A percentile compares a stretch with the other conserved stretches of the same genome.
These are phyloP conservation scores for Scomberomorus guttatus DNA, from an alignment of 2,797 vertebrate genomes.

Conservation along the genomic window DNA sequence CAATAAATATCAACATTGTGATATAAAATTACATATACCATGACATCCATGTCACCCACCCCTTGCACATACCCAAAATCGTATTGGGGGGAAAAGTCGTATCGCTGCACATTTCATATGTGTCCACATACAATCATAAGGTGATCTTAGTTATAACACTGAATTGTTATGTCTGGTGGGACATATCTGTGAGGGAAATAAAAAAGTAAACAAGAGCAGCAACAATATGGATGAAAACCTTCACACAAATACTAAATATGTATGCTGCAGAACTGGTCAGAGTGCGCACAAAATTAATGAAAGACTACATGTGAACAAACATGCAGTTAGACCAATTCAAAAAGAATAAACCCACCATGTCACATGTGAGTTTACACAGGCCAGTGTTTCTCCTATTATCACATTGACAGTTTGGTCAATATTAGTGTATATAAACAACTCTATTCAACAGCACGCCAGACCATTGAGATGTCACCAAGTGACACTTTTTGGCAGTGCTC, in stretches of 20 bases:
- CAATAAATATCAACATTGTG: too few relatives aligned
- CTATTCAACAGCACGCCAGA: neutral
- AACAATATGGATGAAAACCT: too few relatives aligned
- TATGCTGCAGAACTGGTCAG: too few relatives aligned
- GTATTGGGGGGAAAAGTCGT: too few relatives aligned
- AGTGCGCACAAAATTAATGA: too few relatives aligned
- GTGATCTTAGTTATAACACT: too few relatives aligned
- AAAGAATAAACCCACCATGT: neutral
- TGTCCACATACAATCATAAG: too few relatives aligned
- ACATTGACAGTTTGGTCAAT: neutral
- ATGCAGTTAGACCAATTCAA: neutral
- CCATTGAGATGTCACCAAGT: neutral
- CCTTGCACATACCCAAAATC: too few relatives aligned
- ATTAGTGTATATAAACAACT: neutral
- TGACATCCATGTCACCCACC: too few relatives aligned
- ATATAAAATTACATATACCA: too few relatives aligned
- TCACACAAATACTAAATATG: too few relatives aligned
- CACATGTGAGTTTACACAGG: neutral
- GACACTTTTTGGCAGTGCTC: neutral
- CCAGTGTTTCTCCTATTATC: neutral
- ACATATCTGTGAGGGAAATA: neutral
- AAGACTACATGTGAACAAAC: neutral
- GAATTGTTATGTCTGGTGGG: neutral
- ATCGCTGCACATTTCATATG: too few relatives aligned
- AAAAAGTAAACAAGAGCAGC: neutral